Evolutionary conservation across 2,113 vertebrate species (phyloP).

Genomic region (Thunnus maccoyii): DNA sequence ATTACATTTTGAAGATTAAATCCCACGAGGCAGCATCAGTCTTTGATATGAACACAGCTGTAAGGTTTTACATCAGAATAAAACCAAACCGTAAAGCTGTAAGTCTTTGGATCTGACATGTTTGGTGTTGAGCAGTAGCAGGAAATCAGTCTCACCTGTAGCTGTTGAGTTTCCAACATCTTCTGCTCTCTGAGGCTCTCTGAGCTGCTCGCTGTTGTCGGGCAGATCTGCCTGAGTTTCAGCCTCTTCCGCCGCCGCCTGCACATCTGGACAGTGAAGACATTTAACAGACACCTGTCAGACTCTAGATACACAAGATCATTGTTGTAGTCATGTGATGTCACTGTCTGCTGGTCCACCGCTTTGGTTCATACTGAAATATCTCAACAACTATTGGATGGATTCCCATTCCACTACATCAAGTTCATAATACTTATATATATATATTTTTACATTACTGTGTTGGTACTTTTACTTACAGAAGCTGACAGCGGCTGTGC

Average conservation of each 20-base stretch:
- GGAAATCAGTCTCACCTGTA: conserved; percentile 66
- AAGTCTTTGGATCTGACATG: background rate
- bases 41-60: too few relatives aligned
- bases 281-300: background rate
- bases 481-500: too few relatives aligned
- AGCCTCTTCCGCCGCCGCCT: background rate
- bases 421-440: too few relatives aligned
- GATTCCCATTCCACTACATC: too few relatives aligned
- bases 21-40: background rate
- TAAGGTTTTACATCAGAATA: background rate
- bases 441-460: too few relatives aligned
- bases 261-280: background rate
- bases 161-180: conserved; percentile 49
- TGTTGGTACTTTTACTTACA: too few relatives aligned
- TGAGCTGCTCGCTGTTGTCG: background rate
- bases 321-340: too few relatives aligned
- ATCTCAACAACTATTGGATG: too few relatives aligned
- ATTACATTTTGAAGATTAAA: background rate
- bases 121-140: background rate
- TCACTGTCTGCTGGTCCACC: too few relatives aligned
- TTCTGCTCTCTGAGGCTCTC: background rate
- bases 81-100: background rate
- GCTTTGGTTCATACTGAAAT: too few relatives aligned
- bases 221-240: background rate
- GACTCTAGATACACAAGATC: background rate